Conservation (phyloP, 2,797 vertebrate species). For the Nyctalus aviator region DNA sequence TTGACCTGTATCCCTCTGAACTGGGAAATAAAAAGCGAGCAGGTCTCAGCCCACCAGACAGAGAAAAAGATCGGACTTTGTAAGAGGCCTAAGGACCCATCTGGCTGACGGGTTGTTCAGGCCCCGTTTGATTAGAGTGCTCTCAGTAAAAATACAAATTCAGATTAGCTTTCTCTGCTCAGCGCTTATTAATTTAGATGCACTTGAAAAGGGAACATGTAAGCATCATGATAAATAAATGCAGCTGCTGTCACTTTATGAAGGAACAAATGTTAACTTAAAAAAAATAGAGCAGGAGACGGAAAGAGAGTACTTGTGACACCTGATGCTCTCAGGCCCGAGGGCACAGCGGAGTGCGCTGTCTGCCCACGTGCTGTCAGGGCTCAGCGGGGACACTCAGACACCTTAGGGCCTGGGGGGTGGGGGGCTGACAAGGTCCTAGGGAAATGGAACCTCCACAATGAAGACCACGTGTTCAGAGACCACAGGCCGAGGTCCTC, state of each 20-base stretch:
- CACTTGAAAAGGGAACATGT: slow-evolving; percentile 58
- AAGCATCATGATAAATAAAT: slow-evolving; percentile 55
- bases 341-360: accelerated
- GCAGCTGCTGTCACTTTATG: slow-evolving; percentile 58
- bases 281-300: not conserved
- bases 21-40: slow-evolving; percentile 45
- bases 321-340: not conserved
- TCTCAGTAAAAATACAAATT: slow-evolving; percentile 66
- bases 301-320: not conserved
- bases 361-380: accelerated
- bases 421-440: not conserved
- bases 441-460: not conserved
- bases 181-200: slow-evolving; percentile 49
- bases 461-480: not conserved
- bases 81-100: not conserved
- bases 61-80: slow-evolving; percentile 44
- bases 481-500: not conserved
- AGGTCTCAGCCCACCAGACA: not conserved
- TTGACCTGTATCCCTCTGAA: slow-evolving; percentile 17
- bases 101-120: slow-evolving; percentile 40
- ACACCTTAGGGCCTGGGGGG: too few species aligned
- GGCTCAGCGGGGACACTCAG: not conserved
- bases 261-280: slow-evolving; percentile 3
- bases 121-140: slow-evolving; percentile 61
- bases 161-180: slow-evolving; percentile 59